Percentiles rank a stretch among this genome's conserved stretches.
Evolutionary conservation across 2,888 invertebrate genomes (phyloP).

Genomic region (Pandemis heparana): DNA sequence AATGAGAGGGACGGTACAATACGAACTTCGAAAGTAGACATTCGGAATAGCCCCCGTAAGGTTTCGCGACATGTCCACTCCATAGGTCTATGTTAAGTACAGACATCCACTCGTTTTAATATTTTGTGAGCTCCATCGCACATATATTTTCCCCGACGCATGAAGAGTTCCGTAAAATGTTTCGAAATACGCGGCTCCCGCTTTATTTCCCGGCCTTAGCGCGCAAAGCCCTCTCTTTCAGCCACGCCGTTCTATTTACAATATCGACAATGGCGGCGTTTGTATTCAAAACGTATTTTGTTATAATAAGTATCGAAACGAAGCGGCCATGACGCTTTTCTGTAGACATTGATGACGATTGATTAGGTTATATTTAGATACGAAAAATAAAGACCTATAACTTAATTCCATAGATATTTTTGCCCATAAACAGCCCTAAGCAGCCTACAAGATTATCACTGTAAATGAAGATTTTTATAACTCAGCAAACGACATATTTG

Average conservation of each 20-base stretch:
- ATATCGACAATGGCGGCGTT: constrained; percentile 16
- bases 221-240: constrained; percentile 19
- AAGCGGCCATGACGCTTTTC: not conserved
- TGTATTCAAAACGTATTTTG: constrained; percentile 2
- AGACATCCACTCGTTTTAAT: not conserved
- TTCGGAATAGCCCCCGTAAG: no score
- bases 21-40: no score
- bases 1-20: no score
- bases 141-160: not conserved
- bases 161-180: constrained; percentile 10
- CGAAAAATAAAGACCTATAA: no score
- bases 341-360: not conserved
- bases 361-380: not conserved
- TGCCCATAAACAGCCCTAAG: no score
- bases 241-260: not conserved
- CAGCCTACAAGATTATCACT: no score
- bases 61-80: no score
- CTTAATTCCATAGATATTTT: no score
- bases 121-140: not conserved
- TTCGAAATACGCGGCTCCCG: not conserved
- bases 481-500: not conserved
- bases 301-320: constrained; percentile 1
- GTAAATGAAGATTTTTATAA: no score
- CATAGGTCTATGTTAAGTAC: no score
- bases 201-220: not conserved